Conservation (phyloP, 2,113 vertebrate genomes). For the Rhinopithecus roxellana region DNA sequence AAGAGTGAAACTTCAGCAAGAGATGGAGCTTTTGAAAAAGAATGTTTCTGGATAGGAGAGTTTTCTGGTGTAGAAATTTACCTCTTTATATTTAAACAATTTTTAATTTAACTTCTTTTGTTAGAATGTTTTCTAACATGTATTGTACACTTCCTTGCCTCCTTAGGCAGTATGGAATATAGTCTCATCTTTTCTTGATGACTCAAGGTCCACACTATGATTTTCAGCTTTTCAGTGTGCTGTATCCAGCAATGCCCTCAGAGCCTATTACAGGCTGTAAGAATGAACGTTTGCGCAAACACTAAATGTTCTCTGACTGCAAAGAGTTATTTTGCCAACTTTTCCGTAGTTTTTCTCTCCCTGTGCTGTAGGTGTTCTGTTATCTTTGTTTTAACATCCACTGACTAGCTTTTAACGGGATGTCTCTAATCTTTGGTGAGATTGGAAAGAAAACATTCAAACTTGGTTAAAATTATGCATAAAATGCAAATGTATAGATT, state of each 20-base stretch:
- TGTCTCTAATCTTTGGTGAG: slow-evolving; percentile 29
- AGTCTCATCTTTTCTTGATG: slow-evolving; percentile 21
- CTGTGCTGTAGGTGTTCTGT: background rate
- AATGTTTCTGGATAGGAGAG: slow-evolving; percentile 31
- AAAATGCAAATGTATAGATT: background rate
- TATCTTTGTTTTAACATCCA: slow-evolving; percentile 30
- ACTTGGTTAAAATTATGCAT: slow-evolving; percentile 22
- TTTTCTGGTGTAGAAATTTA: slow-evolving; percentile 48
- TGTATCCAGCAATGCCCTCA: background rate
- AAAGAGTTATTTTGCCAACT: slow-evolving; percentile 33
- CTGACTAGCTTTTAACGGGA: background rate
- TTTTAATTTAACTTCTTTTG: slow-evolving; percentile 47
- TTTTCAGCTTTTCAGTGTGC: slow-evolving; percentile 45
- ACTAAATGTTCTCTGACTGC: slow-evolving; percentile 1
- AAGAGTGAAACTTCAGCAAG: slow-evolving; percentile 12
- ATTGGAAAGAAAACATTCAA: background rate
- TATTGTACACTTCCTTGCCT: slow-evolving; percentile 32
- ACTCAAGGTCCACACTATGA: slow-evolving; percentile 6
- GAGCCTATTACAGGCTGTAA: slow-evolving; percentile 18
- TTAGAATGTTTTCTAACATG: slow-evolving; percentile 26
- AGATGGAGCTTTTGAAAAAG: slow-evolving; percentile 23
- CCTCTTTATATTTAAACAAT: background rate
- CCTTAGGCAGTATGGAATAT: slow-evolving; percentile 37
- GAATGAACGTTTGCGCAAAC: slow-evolving; percentile 14
- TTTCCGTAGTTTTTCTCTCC: background rate